Base-by-base conservation (phyloP, 2,888 invertebrate genomes). In the Bruchidius siliquastri region DNA sequence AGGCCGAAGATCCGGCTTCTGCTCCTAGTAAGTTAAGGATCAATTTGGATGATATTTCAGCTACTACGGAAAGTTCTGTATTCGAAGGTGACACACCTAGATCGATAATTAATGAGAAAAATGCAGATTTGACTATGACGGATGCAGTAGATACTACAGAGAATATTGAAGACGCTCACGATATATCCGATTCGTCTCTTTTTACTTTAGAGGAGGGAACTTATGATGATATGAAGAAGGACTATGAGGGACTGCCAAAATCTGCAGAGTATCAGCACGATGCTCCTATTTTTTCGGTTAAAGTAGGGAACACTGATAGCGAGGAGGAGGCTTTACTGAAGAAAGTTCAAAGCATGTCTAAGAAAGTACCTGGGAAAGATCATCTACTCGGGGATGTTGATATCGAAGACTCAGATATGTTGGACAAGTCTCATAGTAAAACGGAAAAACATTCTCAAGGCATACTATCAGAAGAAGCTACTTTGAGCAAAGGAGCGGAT, bases 371-470 rank as follows among this genome's bases (percentile, higher is more conserved):
- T 49, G 49, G 13, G 1, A 49, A 13, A 49, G 13, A 13, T 13
- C 30, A 3, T 8, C 1, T 18, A 13, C 49, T 13, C n/a, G 70
- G 84, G 67, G 87, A 87, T 67, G 87, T 87, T 67, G 87, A n/a
- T n/a, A n/a, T n/a, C n/a, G n/a, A 87, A 30, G 87, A 87, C 67
- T 81, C 88, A 4, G 87, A 89, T 77, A 88, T 89, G 22, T 84
- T 89, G 4, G 86, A 87, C 2, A 26, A 26, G 8, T 26, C 26
- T 26, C 26, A 26, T 8, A 26, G 26, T 26, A n/a, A 30, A 30
- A 3, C 30, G 3, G 30, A 30, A 30, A 30, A 30, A 30, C 30
- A 8, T 30, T 30, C 8, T 30, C 30, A 30, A 30, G 30, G 30
- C 30, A 30, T 30, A 30, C 30, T 30, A n/a, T n/a, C n/a, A 8